phyloP scores from a whole-genome alignment of 2,797 vertebrate species.

The Discoglossus pictus region DNA sequence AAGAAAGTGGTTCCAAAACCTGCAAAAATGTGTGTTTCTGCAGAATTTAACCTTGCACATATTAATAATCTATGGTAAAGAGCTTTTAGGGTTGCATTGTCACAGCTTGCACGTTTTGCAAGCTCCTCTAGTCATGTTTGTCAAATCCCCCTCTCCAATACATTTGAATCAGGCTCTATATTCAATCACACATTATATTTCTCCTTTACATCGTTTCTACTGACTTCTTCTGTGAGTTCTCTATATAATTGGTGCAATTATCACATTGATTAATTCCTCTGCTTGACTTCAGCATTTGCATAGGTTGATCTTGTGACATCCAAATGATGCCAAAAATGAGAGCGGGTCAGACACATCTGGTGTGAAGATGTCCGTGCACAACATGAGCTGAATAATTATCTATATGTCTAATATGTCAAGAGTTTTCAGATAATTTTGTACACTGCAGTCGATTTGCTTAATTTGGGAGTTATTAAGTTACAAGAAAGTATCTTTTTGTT shows the following conservation, averaged over 20 bases:
- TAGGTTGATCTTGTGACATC: constrained; percentile 52
- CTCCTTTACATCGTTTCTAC: constrained; percentile 29
- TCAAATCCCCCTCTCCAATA: constrained; percentile 16
- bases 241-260: constrained; percentile 50
- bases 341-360: constrained; percentile 43
- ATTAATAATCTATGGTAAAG: no score
- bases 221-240: constrained; percentile 48
- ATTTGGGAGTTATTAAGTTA: no score
- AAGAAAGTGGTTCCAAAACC: no score
- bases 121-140: no score
- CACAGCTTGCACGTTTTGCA: no score
- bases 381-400: constrained; percentile 38
- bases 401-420: not conserved
- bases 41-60: no score
- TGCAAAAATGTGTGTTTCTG: no score
- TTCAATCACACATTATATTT: constrained; percentile 39
- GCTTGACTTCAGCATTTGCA: constrained; percentile 63
- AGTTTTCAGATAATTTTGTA: no score
- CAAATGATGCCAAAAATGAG: constrained; percentile 47
- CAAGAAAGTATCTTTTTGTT: no score
- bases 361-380: constrained; percentile 27
- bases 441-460: no score
- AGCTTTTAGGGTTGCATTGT: no score
- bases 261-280: constrained; percentile 61
- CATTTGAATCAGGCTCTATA: constrained; percentile 41